phyloP scores from a whole-genome alignment of 2,797 vertebrate genomes.

The Anguilla anguilla region DNA sequence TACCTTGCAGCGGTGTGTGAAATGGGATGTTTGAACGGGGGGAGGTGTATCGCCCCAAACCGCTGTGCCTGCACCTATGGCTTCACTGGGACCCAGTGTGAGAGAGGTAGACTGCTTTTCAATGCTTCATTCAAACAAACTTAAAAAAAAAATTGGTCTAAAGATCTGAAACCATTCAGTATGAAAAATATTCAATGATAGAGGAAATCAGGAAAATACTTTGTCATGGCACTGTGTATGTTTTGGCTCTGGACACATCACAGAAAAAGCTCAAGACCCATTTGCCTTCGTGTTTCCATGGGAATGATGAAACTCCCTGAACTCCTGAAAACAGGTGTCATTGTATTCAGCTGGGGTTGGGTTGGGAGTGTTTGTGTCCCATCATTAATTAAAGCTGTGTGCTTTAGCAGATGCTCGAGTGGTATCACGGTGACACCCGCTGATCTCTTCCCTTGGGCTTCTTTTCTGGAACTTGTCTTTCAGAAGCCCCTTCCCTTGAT shows the following conservation, averaged over 20 bases:
- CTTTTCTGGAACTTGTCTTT: constrained; percentile 55
- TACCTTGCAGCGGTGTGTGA: constrained; percentile 87
- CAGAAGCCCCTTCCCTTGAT: constrained; percentile 52
- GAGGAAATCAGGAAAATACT: not conserved
- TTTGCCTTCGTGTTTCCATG: not conserved
- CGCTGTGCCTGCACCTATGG: constrained; percentile 94
- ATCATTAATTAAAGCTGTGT: not conserved
- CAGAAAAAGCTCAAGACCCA: not conserved
- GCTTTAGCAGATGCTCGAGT: not conserved
- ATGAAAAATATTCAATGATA: not conserved
- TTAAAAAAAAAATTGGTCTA: not conserved
- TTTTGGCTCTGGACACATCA: not conserved
- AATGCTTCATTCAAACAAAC: not conserved
- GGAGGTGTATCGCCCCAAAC: constrained; percentile 93
- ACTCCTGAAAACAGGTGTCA: not conserved
- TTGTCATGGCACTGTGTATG: not conserved
- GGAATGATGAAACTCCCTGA: not conserved
- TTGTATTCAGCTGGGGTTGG: not conserved
- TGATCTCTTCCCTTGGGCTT: not conserved
- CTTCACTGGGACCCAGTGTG: constrained; percentile 96
- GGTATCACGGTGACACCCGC: not conserved
- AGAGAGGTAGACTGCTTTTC: constrained; percentile 83
- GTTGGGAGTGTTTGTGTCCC: not conserved
- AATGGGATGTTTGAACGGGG: constrained; percentile 92
- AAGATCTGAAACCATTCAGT: no score